Percentiles rank a stretch among this genome's conserved stretches.
These are phyloP conservation scores for Spisula subtruncata DNA, from an alignment of 2,888 invertebrate species.

Conservation along the genomic window DNA sequence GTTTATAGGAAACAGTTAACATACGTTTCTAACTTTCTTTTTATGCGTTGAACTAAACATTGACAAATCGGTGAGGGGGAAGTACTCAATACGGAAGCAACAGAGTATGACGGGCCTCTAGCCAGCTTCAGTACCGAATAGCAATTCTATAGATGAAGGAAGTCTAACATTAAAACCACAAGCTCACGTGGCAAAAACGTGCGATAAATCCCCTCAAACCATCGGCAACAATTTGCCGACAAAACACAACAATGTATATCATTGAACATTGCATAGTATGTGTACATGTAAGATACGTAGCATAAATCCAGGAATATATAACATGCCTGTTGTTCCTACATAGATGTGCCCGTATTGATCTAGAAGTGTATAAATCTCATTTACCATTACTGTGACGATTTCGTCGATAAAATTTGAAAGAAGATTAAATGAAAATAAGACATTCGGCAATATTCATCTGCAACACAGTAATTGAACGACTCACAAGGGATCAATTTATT, in stretches of 20 bases:
- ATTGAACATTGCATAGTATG: background rate
- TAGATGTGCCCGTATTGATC: background rate
- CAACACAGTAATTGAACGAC: constrained; percentile 36
- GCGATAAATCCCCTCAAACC: background rate
- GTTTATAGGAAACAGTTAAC: background rate
- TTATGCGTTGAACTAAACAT: too few species aligned
- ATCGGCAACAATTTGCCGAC: background rate
- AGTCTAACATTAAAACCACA: background rate
- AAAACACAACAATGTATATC: background rate
- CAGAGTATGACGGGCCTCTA: too few species aligned
- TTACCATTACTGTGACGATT: background rate
- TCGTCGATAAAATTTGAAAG: background rate
- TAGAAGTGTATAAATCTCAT: background rate
- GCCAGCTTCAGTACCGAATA: too few species aligned
- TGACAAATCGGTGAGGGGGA: too few species aligned
- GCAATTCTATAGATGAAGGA: too few species aligned
- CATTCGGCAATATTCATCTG: constrained; percentile 6
- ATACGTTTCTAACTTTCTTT: too few species aligned
- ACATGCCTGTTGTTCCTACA: background rate
- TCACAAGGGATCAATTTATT: constrained; percentile 26
- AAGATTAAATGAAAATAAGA: background rate
- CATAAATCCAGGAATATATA: too few species aligned
- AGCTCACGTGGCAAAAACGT: background rate
- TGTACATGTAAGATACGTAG: too few species aligned
- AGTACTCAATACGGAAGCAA: too few species aligned